A percentile compares a stretch with the other conserved stretches of the same genome.
Evolutionary conservation across 2,113 vertebrate species (phyloP).

Genomic region (Pterocles orientalis): DNA sequence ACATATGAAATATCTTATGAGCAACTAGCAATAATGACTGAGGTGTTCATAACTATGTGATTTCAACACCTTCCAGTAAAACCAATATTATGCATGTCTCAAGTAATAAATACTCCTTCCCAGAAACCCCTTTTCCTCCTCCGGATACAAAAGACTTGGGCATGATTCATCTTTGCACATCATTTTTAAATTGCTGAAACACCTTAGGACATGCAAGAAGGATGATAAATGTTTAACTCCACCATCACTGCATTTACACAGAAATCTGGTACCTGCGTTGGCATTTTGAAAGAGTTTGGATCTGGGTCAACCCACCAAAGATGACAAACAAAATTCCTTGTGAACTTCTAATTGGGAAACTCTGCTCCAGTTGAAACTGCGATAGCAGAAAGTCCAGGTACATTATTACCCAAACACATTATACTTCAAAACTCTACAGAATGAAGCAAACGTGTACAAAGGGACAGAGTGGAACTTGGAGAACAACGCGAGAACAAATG

Average conservation of each 20-base stretch:
- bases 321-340: not conserved
- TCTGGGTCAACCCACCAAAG: not conserved
- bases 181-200: not conserved
- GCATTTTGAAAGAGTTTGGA: conserved; percentile 1
- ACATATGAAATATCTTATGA: not conserved
- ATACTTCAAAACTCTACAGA: not conserved
- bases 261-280: not conserved
- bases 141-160: not conserved
- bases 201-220: not conserved
- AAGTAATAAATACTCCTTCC: not conserved
- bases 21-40: not conserved
- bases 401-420: not conserved
- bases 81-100: not conserved
- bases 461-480: not conserved
- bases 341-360: not conserved
- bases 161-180: conserved; percentile 19
- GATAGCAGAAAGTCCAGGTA: not conserved
- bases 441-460: not conserved
- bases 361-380: not conserved
- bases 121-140: conserved; percentile 9
- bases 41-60: not conserved
- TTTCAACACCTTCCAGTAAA: conserved; percentile 31
- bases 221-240: not conserved
- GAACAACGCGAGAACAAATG: not conserved
- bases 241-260: not conserved